phyloP scores from a whole-genome alignment of 2,888 invertebrate species.

The Caenorhabditis imperialis region DNA sequence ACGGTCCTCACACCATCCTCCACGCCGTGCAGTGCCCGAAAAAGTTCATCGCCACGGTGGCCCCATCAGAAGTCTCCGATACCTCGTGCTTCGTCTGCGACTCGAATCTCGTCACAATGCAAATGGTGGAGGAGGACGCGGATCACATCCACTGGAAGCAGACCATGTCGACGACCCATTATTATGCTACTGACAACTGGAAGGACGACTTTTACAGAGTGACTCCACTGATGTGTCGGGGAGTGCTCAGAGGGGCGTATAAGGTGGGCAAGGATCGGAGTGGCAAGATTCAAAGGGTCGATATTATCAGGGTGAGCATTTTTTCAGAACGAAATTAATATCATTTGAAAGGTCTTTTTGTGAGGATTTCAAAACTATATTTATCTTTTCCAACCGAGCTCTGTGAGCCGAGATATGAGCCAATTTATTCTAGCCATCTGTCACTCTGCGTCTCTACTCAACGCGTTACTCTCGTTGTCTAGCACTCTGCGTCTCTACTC shows the following conservation, averaged over 20 bases:
- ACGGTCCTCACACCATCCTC: slow-evolving; percentile 64
- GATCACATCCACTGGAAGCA: slow-evolving; percentile 73
- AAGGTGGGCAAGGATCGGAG: slow-evolving; percentile 59
- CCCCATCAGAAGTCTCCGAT: slow-evolving; percentile 43
- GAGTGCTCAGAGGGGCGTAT: slow-evolving; percentile 67
- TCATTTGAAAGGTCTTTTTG: too few species aligned
- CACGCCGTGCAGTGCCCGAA: slow-evolving; percentile 71
- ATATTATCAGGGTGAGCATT: slow-evolving; percentile 37
- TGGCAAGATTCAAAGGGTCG: slow-evolving; percentile 50
- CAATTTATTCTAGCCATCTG: too few species aligned
- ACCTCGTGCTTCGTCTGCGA: slow-evolving; percentile 48
- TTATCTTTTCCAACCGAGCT: too few species aligned
- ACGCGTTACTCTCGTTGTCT: too few species aligned
- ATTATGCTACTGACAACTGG: slow-evolving; percentile 71
- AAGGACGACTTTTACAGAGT: slow-evolving; percentile 52
- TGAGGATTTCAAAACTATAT: too few species aligned
- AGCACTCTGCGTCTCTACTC: too few species aligned
- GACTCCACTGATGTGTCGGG: slow-evolving; percentile 65
- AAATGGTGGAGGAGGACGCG: slow-evolving; percentile 47
- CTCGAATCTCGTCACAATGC: slow-evolving; percentile 43
- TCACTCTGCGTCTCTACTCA: too few species aligned
- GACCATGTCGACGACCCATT: slow-evolving; percentile 71
- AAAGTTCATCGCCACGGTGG: slow-evolving; percentile 66
- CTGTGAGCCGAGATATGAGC: too few species aligned
- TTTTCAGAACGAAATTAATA: too few species aligned